phyloP scores from a whole-genome alignment of 2,113 vertebrate genomes.

The Tragelaphus scriptus region DNA sequence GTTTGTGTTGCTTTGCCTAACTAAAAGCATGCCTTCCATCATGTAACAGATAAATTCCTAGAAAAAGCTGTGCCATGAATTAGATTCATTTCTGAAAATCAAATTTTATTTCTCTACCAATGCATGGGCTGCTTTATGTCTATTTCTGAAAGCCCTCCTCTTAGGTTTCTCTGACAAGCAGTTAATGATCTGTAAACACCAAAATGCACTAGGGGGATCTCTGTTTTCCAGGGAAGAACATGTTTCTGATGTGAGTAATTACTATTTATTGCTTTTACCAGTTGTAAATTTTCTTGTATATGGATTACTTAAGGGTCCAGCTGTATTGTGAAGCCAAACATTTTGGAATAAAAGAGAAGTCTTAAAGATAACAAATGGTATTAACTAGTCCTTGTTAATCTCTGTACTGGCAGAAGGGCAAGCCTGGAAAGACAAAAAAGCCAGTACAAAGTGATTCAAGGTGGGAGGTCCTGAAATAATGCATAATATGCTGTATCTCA shows the following conservation, averaged over 20 bases:
- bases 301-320: neutral
- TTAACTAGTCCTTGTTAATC: slow-evolving; percentile 28
- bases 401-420: slow-evolving; percentile 12
- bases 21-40: slow-evolving; percentile 13
- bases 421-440: neutral
- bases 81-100: slow-evolving; percentile 43
- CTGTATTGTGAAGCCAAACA: neutral
- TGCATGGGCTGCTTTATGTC: slow-evolving; percentile 31
- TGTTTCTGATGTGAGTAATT: slow-evolving; percentile 24
- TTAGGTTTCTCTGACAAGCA: slow-evolving; percentile 46
- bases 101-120: slow-evolving; percentile 31
- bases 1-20: neutral
- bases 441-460: slow-evolving; percentile 2
- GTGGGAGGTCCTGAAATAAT: neutral
- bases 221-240: slow-evolving; percentile 21
- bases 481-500: neutral
- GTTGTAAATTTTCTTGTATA: slow-evolving; percentile 37
- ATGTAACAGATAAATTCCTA: slow-evolving; percentile 22
- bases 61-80: neutral
- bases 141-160: slow-evolving; percentile 39
- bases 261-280: slow-evolving; percentile 23
- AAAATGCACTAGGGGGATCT: slow-evolving; percentile 29
- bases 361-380: slow-evolving; percentile 1
- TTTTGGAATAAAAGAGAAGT: slow-evolving; percentile 35
- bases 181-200: slow-evolving; percentile 48